These are phyloP conservation scores for Scatophagus argus DNA, from an alignment of 2,113 vertebrate genomes.

Conservation along the genomic window DNA sequence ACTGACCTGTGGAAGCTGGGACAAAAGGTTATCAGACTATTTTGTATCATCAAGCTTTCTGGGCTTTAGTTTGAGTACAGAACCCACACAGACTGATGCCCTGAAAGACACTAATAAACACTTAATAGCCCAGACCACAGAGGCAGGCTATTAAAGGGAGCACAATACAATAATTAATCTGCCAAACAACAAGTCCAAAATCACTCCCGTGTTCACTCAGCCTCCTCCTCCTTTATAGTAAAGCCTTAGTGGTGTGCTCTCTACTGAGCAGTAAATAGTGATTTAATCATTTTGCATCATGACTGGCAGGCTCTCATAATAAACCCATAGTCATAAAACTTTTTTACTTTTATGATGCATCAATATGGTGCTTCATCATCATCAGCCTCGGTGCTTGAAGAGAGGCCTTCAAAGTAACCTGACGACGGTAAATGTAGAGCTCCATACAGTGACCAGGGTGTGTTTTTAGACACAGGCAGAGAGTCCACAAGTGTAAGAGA, in stretches of 20 bases:
- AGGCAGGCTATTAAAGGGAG: too few species aligned
- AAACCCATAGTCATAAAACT: too few species aligned
- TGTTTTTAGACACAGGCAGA: too few species aligned
- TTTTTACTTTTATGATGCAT: too few species aligned
- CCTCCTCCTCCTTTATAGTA: background rate
- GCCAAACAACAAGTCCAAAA: background rate
- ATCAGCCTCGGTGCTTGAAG: background rate
- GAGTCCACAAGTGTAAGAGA: too few species aligned
- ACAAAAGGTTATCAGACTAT: slow-evolving; percentile 54
- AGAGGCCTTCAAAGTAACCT: background rate
- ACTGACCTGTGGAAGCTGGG: slow-evolving; percentile 50
- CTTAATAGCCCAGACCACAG: too few species aligned
- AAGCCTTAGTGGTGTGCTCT: too few species aligned
- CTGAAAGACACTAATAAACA: background rate
- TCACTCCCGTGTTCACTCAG: background rate
- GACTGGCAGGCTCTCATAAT: background rate
- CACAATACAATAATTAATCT: background rate
- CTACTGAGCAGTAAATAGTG: background rate
- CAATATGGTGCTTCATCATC: background rate
- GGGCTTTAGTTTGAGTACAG: slow-evolving; percentile 20
- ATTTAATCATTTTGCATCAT: background rate
- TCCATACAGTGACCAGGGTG: too few species aligned
- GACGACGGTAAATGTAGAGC: too few species aligned
- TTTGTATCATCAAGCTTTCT: slow-evolving; percentile 2
- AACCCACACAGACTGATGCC: background rate